Conservation (phyloP, 1,140 invertebrate genomes). For the Heliconius hewitsoni region DNA sequence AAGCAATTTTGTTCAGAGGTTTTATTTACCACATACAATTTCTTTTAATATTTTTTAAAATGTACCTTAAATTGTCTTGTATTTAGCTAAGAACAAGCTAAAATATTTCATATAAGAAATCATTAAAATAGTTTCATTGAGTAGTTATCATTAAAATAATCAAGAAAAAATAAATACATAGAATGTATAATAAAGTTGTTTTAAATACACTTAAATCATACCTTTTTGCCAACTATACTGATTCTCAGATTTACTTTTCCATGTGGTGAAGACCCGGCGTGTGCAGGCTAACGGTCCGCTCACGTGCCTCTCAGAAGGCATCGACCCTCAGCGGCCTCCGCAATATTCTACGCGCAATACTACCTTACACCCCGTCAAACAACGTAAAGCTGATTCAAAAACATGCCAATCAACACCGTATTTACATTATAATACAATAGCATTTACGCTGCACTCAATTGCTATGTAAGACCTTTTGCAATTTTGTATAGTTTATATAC, state of each 20-base stretch:
- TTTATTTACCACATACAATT: too few species aligned
- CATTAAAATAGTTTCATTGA: too few species aligned
- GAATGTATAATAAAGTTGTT: neutral
- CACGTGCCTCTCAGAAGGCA: slow-evolving; percentile 76
- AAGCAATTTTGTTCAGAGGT: too few species aligned
- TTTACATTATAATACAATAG: neutral
- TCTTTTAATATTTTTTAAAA: too few species aligned
- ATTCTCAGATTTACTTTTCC: slow-evolving; percentile 71
- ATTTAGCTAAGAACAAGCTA: too few species aligned
- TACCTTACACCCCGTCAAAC: slow-evolving; percentile 32
- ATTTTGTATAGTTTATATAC: neutral
- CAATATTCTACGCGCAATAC: slow-evolving; percentile 73
- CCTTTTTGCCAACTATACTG: slow-evolving; percentile 55
- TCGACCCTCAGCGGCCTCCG: slow-evolving; percentile 76
- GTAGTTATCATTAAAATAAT: too few species aligned
- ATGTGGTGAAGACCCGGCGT: slow-evolving; percentile 64
- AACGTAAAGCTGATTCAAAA: slow-evolving; percentile 36
- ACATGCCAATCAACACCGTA: slow-evolving; percentile 21
- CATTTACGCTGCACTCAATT: slow-evolving; percentile 4
- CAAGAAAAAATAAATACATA: too few species aligned
- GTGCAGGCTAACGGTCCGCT: slow-evolving; percentile 70
- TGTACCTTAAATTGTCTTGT: too few species aligned
- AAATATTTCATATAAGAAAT: too few species aligned
- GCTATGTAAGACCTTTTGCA: neutral
- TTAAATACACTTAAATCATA: neutral